phyloP scores from a whole-genome alignment of 2,113 vertebrate genomes.

The Choloepus hoffmanni region DNA sequence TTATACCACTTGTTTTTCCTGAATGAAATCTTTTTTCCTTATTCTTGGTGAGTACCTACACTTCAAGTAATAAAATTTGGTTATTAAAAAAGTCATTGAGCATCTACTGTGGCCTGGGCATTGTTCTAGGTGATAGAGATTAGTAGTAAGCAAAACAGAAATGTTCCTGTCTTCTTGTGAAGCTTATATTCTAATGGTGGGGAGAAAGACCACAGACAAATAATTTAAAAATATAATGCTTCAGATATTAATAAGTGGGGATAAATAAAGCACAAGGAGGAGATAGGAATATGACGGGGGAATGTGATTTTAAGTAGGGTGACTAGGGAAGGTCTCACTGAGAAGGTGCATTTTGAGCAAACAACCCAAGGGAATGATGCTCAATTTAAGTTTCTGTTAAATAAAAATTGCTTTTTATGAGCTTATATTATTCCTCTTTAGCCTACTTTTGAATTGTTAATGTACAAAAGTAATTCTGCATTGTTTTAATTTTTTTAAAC shows the following conservation, averaged over 20 bases:
- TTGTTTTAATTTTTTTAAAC: neutral
- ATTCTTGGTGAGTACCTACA: neutral
- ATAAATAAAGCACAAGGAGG: neutral
- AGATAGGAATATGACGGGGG: neutral
- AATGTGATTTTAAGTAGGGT: neutral
- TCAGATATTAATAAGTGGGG: neutral
- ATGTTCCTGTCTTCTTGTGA: neutral
- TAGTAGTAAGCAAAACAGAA: neutral
- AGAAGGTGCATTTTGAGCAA: neutral
- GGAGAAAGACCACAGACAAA: neutral
- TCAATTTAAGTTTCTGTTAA: neutral
- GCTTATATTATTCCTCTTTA: neutral
- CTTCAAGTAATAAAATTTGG: neutral
- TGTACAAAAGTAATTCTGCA: neutral
- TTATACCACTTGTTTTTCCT: neutral
- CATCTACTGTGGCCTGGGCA: neutral
- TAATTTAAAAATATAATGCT: neutral
- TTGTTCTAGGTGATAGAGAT: neutral
- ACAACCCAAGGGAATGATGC: neutral
- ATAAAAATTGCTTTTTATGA: neutral
- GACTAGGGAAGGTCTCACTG: neutral
- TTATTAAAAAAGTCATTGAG: neutral
- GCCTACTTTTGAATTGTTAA: constrained; percentile 22
- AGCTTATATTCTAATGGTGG: neutral
- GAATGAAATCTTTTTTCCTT: neutral